These are phyloP conservation scores for Porites evermanni DNA, from an alignment of 92 coral and sea anemone species.

Conservation along the genomic window DNA sequence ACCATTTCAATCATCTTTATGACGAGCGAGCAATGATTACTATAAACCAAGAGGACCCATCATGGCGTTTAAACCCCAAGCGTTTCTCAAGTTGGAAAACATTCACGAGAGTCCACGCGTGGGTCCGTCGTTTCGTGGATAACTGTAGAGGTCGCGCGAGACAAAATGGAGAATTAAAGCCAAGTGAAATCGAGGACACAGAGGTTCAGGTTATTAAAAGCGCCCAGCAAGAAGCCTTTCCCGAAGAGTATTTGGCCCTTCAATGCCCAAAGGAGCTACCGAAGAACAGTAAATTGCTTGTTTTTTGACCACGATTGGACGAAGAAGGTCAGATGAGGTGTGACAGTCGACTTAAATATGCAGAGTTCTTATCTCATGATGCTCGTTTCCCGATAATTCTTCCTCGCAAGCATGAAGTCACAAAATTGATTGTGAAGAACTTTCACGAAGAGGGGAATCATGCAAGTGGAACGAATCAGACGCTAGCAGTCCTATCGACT, in stretches of 20 bases:
- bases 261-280: slow-evolving; percentile 24
- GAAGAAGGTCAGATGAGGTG: slow-evolving; percentile 58
- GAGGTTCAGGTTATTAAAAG: slow-evolving; percentile 30
- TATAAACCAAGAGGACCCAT: not conserved
- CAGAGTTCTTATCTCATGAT: slow-evolving; percentile 44
- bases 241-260: not conserved
- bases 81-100: slow-evolving; percentile 45
- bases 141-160: too few relatives aligned
- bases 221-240: slow-evolving; percentile 53
- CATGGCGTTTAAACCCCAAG: slow-evolving; percentile 42
- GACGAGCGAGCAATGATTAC: slow-evolving; percentile 42
- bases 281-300: slow-evolving; percentile 20
- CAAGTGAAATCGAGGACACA: too few relatives aligned
- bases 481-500: too few relatives aligned
- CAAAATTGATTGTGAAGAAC: not conserved
- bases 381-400: slow-evolving; percentile 44
- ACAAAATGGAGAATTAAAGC: too few relatives aligned
- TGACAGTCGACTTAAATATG: slow-evolving; percentile 47
- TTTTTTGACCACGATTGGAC: slow-evolving; percentile 43
- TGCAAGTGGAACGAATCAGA: slow-evolving; percentile 48
- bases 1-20: not conserved
- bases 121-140: too few relatives aligned
- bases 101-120: not conserved
- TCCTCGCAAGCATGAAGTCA: slow-evolving; percentile 18
- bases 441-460: slow-evolving; percentile 49